A percentile compares a stretch with the other conserved stretches of the same genome.
Conservation (phyloP, 2,113 vertebrate species). For the Chloroceryle aenea region DNA sequence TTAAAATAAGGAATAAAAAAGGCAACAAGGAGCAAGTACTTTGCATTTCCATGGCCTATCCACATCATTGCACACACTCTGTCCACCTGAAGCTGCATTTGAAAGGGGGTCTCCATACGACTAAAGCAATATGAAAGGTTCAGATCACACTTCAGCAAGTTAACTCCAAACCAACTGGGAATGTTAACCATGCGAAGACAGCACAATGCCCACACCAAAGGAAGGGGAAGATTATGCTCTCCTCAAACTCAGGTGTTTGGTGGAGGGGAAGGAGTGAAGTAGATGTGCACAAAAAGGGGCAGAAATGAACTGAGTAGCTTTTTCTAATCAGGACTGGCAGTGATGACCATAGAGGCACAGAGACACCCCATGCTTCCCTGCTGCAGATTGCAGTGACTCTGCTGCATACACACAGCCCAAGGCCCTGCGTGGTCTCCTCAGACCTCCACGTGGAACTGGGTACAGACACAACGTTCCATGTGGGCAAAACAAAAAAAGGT, state of each 20-base stretch:
- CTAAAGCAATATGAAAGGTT: not conserved
- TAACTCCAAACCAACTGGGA: not conserved
- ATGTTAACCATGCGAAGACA: not conserved
- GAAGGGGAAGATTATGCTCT: not conserved
- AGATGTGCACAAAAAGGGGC: not conserved
- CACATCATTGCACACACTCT: not conserved
- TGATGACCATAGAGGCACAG: not conserved
- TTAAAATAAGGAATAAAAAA: not conserved
- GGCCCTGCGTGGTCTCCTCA: not conserved
- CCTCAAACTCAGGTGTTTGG: not conserved
- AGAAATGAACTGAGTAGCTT: not conserved
- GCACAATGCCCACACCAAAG: not conserved
- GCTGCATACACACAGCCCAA: not conserved
- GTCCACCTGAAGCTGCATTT: not conserved
- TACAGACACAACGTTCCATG: not conserved
- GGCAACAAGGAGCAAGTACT: not conserved
- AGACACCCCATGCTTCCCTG: fast-evolving
- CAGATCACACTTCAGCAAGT: not conserved
- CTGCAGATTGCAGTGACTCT: fast-evolving
- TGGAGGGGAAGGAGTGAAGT: not conserved
- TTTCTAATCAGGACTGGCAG: not conserved
- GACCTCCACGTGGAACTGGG: not conserved
- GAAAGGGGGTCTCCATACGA: not conserved
- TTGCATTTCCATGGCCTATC: not conserved
- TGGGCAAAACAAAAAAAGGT: too few species aligned